Evolutionary conservation across 2,797 vertebrate species (phyloP).

Genomic region (Poecilia picta): DNA sequence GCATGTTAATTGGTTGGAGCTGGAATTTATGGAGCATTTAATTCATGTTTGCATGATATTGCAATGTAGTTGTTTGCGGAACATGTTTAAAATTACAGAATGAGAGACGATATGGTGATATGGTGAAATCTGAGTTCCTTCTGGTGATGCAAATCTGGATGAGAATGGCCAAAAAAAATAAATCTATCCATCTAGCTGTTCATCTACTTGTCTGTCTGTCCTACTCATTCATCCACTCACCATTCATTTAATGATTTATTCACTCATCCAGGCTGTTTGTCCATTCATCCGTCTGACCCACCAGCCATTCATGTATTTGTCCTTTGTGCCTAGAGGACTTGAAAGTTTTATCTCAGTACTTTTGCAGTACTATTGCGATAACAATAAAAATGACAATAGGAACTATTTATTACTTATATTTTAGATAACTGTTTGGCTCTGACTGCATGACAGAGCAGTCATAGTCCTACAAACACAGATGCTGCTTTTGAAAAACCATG

Average conservation of each 20-base stretch:
- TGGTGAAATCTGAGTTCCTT: not conserved
- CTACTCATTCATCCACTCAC: not conserved
- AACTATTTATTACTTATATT: too few relatives aligned
- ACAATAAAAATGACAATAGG: too few relatives aligned
- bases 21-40: not conserved
- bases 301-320: not conserved
- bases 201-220: not conserved
- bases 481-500: too few relatives aligned
- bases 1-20: slow-evolving; percentile 8
- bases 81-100: not conserved
- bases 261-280: not conserved
- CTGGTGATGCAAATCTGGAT: not conserved
- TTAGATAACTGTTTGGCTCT: too few relatives aligned
- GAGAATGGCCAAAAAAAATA: not conserved
- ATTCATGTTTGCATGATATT: not conserved
- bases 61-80: not conserved
- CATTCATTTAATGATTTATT: not conserved
- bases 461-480: too few relatives aligned
- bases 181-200: not conserved
- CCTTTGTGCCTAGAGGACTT: not conserved
- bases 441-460: too few relatives aligned
- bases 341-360: too few relatives aligned
- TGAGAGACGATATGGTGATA: not conserved
- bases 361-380: too few relatives aligned
- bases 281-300: not conserved